Evolutionary conservation across 2,113 vertebrate species (phyloP), one percentile per base, ranked within the genome.

Genomic region (Chelonoidis abingdonii): DNA sequence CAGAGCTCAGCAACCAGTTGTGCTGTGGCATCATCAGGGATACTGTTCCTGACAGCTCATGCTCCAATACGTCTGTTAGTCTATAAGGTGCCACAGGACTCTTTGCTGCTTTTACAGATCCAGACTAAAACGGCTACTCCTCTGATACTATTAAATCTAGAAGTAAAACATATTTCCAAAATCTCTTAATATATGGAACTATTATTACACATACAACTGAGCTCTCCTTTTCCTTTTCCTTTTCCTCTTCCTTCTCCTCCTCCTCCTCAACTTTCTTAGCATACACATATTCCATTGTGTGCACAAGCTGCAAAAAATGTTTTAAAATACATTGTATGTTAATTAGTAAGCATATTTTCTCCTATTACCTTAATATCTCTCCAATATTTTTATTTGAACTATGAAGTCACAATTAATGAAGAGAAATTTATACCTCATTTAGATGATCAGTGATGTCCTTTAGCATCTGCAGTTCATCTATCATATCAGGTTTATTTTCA

Each of bases 381-480:
- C 41, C 76, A 27, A 76, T 89, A 78, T 76, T 35, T 78, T 76
- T 17, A 76, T n/a, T 13, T 41, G 17, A 56, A 72, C 13, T 89
- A 22, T 85, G 29, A 41, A 54, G 44, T 62, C 27, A 89, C 47
- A n/a, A 85, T 13, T 44, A 24, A 49, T 24, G 10, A 79, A 59
- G 16, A 31, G 41, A 7, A 47, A 79, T 56, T 19, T 80, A 19
- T 93, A 93, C 92, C 92, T 90, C 54, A 56, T 93, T 90, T 83
- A 93, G 84, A 93, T 90, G 65, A n/a, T 25, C 49, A 56, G 92
- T 93, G 72, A 90, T 90, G 38, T 93, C 78, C 49, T 57, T 82
- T 79, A 93, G 92, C 84, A 83, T 90, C 44, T 90, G 88, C 88
- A 90, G 81, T 83, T 93, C 92, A 93, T 93, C 88, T 41, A 93